Evolutionary conservation across 2,797 vertebrate species (phyloP), one percentile per base, ranked within the genome.

Genomic region (Xiphorhynchus erythropygius): DNA sequence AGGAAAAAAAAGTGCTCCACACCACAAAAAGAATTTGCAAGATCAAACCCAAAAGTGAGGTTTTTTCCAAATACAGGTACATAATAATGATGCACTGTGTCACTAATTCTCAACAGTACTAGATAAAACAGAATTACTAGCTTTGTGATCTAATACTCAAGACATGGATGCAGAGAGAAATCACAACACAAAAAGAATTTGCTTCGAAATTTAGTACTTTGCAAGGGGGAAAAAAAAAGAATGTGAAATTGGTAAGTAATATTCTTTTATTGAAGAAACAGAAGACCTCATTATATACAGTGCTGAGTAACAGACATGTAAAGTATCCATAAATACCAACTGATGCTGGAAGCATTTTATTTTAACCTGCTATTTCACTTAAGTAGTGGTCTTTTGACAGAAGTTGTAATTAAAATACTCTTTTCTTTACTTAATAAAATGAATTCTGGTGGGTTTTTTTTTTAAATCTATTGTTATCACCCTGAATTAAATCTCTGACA

Each of bases 401-500:
- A 81, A 28, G 28, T 52, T 70, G 52, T 52, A 37, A 56, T 73
- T 81, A 74, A 90, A 94, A 73, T 41, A 56, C 11, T 59, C 13
- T 75, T 62, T 71, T 64, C 32, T 53, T 68, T 71, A 57, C 65
- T 78, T 71, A 82, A 94, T 70, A 55, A 88, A 95, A 87, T 49
- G 13, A 46, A 67, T 94, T 90, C 17, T 37, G 37, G 37, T 37
- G 1, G 11, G 33, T 6, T 25, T n/a, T n/a, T 64, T 71, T 62
- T 23, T 8, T 32, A 42, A 49, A 79, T 59, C 55, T 82, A 39
- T 69, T 71, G 17, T 63, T 82, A 78, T 44, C 42, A 84, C 47
- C 32, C 63, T 53, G 70, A 93, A 82, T 76, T 79, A 90, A 93
- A 74, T 73, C 52, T 88, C 88, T 82, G 88, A 46, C 67, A 89